phyloP scores from a whole-genome alignment of 2,797 vertebrate genomes.

The Champsocephalus esox region DNA sequence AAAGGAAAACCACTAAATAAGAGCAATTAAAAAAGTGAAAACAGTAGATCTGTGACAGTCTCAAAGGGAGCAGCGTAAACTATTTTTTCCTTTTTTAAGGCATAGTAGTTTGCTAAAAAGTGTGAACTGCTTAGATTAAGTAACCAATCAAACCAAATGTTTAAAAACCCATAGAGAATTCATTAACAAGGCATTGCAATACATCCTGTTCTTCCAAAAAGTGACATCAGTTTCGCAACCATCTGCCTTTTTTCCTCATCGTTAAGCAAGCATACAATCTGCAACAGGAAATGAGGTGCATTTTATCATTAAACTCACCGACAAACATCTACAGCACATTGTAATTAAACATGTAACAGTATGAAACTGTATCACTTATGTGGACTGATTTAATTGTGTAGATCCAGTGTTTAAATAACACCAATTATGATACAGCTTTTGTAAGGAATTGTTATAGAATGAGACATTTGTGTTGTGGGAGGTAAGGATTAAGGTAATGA shows the following conservation, averaged over 20 bases:
- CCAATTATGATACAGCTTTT: neutral
- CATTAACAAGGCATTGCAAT: slow-evolving; percentile 3
- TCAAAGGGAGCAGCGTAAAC: neutral
- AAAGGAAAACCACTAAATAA: neutral
- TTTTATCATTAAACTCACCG: slow-evolving; percentile 12
- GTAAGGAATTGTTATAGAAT: neutral
- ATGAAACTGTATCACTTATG: neutral
- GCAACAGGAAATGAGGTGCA: slow-evolving; percentile 28
- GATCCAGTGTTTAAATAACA: neutral
- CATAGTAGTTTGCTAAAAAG: neutral
- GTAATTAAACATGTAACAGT: neutral
- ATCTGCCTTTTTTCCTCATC: slow-evolving; percentile 41
- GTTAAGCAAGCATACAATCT: slow-evolving; percentile 40
- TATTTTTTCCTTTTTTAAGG: neutral
- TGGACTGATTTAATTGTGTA: neutral
- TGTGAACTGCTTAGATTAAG: neutral
- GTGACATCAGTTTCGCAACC: slow-evolving; percentile 25
- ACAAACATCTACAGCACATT: slow-evolving; percentile 26
- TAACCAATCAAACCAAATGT: neutral
- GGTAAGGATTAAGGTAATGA: neutral
- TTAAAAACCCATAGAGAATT: slow-evolving; percentile 4
- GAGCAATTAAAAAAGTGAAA: neutral
- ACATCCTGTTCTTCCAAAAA: slow-evolving; percentile 7
- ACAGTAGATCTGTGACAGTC: neutral
- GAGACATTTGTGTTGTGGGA: neutral